phyloP scores from a whole-genome alignment of 2,888 invertebrate species.

The Melanophora roralis region DNA sequence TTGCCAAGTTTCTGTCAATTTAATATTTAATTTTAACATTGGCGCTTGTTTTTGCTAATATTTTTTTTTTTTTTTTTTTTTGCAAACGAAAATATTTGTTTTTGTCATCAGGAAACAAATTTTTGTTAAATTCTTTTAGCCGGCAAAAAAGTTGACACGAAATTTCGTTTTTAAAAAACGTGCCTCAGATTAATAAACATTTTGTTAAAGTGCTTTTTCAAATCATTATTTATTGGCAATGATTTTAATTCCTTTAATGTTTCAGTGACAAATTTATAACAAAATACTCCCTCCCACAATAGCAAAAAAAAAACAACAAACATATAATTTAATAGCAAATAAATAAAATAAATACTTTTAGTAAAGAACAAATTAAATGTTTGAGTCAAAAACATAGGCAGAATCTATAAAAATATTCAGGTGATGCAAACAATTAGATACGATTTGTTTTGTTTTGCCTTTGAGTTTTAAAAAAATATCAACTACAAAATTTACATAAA shows the following conservation, averaged over 20 bases:
- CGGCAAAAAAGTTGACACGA: background rate
- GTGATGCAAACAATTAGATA: constrained; percentile 40
- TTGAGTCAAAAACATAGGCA: background rate
- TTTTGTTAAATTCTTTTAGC: background rate
- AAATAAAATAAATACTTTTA: background rate
- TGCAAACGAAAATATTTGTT: background rate
- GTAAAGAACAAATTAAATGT: background rate
- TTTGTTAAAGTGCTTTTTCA: constrained; percentile 25
- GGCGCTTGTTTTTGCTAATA: background rate
- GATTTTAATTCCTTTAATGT: constrained; percentile 38
- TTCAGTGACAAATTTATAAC: constrained; percentile 42
- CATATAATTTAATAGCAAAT: background rate
- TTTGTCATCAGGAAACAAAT: background rate
- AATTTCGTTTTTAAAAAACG: background rate
- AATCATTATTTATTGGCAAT: constrained; percentile 22
- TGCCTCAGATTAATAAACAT: constrained; percentile 20
- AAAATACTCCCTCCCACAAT: constrained; percentile 47
- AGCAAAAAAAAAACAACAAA: background rate
- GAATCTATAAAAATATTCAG: constrained; percentile 20
- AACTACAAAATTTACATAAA: constrained; percentile 1
- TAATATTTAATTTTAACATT: too few species aligned
- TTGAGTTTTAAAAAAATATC: background rate
- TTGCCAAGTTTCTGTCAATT: background rate
- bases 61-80: too few species aligned
- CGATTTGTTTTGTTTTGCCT: background rate